Evolutionary conservation across 2,113 vertebrate species (phyloP).

Genomic region (Oryzias celebensis): DNA sequence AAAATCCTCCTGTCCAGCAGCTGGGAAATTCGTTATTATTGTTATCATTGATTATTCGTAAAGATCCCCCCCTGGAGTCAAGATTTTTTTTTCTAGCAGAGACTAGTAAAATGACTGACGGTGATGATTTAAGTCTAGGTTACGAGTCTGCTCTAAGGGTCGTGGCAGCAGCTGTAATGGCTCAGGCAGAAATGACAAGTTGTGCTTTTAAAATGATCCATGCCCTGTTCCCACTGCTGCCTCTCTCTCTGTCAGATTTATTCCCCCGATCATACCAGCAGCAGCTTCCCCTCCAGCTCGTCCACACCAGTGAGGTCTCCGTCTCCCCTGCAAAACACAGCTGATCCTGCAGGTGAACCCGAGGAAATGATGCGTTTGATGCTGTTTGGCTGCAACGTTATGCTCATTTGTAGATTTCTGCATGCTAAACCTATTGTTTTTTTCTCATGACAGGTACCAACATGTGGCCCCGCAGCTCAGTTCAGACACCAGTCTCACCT

Average conservation of each 20-base stretch:
- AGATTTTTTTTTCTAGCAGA: slow-evolving; percentile 62
- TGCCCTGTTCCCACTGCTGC: slow-evolving; percentile 65
- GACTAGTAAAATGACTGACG: slow-evolving; percentile 67
- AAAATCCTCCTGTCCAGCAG: background rate
- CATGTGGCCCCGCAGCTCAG: slow-evolving; percentile 65
- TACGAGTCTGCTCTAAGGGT: slow-evolving; percentile 55
- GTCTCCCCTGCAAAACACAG: slow-evolving; percentile 85
- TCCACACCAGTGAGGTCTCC: slow-evolving; percentile 93
- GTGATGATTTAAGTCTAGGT: slow-evolving; percentile 70
- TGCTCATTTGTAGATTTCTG: background rate
- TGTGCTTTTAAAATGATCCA: slow-evolving; percentile 72
- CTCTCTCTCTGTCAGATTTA: slow-evolving; percentile 85
- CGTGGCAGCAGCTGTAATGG: slow-evolving; percentile 64
- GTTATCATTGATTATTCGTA: slow-evolving; percentile 13
- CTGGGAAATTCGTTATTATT: slow-evolving; percentile 6
- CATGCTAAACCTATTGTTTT: slow-evolving; percentile 5
- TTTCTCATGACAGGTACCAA: slow-evolving; percentile 54
- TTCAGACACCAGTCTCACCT: slow-evolving; percentile 61
- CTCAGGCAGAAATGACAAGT: slow-evolving; percentile 53
- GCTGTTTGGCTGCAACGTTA: background rate
- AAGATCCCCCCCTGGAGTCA: slow-evolving; percentile 24
- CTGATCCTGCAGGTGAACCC: slow-evolving; percentile 64
- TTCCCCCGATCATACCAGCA: slow-evolving; percentile 97
- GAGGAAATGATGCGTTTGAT: background rate
- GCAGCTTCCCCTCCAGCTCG: slow-evolving; percentile 95